These are phyloP conservation scores for Equus quagga DNA, from an alignment of 2,113 vertebrate species.

Conservation along the genomic window DNA sequence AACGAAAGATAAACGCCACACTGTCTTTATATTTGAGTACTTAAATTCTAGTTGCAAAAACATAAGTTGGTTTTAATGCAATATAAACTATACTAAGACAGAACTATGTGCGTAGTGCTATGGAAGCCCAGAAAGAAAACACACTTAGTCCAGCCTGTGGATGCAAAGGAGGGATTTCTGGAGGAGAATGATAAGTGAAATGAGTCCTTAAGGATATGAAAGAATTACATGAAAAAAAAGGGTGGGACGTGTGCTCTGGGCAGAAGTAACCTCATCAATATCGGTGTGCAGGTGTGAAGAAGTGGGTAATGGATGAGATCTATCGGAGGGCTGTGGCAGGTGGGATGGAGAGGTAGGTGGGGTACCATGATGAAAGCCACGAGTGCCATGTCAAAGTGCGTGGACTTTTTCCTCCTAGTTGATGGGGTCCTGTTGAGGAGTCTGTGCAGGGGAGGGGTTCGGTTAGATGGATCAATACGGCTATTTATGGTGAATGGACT, in stretches of 20 bases:
- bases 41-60: too few relatives aligned
- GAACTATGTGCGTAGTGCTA: not conserved
- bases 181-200: not conserved
- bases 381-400: not conserved
- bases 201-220: not conserved
- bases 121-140: not conserved
- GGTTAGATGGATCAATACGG: not conserved
- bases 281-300: not conserved
- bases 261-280: not conserved
- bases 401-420: too few relatives aligned
- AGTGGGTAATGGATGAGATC: too few relatives aligned
- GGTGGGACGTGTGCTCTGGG: not conserved
- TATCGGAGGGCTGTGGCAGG: fast-evolving
- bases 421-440: not conserved
- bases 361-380: not conserved
- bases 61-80: not conserved
- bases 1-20: too few relatives aligned
- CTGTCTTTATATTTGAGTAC: too few relatives aligned
- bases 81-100: not conserved
- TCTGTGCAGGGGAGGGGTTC: not conserved
- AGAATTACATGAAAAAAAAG: not conserved
- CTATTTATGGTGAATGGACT: not conserved
- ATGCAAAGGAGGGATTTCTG: not conserved
- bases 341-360: not conserved
- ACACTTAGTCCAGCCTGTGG: not conserved